Evolutionary conservation across 1,140 invertebrate species (phyloP).

Genomic region (Asbolus verrucosus): DNA sequence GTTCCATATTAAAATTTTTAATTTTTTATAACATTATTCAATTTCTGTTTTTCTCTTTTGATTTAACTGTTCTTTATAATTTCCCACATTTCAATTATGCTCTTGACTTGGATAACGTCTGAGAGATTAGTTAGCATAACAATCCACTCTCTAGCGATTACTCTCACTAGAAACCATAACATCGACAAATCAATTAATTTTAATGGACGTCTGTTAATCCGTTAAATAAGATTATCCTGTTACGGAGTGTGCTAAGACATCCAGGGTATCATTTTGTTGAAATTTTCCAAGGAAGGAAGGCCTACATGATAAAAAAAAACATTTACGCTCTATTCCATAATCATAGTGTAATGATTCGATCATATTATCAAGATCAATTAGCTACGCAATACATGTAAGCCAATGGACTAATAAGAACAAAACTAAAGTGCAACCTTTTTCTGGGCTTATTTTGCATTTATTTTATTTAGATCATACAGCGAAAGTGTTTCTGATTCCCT

Average conservation of each 20-base stretch:
- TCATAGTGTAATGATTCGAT: background rate
- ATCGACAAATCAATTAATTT: conserved; percentile 14
- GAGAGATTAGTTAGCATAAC: no score
- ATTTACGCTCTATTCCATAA: background rate
- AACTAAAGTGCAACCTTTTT: conserved; percentile 5
- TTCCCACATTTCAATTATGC: no score
- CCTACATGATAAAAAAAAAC: no score
- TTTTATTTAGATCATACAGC: conserved; percentile 30
- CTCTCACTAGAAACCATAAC: conserved; percentile 4
- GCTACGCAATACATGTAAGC: conserved; percentile 9
- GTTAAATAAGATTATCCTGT: conserved; percentile 2
- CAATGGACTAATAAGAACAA: conserved; percentile 1
- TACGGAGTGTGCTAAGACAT: conserved; percentile 3
- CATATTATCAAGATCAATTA: conserved; percentile 20
- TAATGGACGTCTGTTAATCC: background rate
- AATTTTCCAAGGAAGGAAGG: background rate
- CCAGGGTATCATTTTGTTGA: background rate
- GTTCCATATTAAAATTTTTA: no score
- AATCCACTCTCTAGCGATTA: background rate
- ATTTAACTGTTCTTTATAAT: no score
- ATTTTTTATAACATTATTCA: no score
- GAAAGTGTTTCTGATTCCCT: conserved; percentile 35
- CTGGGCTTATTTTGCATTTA: conserved; percentile 15
- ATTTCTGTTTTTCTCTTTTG: no score
- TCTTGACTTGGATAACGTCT: no score